phyloP scores from a whole-genome alignment of 2,888 invertebrate species.

The Pollenia angustigena region DNA sequence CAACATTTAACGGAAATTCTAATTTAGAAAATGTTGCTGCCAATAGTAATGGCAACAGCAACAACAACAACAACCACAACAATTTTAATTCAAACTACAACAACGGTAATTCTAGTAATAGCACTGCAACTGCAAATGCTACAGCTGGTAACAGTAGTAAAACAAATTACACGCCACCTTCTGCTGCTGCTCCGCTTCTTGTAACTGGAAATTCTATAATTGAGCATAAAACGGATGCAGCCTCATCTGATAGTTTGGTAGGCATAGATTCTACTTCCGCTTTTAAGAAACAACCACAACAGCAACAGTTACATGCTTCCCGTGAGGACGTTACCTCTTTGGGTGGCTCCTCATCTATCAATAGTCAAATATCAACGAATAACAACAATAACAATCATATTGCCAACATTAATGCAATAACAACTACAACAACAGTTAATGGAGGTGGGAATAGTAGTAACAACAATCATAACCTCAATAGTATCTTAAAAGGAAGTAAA shows the following conservation, averaged over 20 bases:
- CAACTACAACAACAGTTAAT: constrained; percentile 70
- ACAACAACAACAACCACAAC: constrained; percentile 77
- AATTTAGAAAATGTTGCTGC: constrained; percentile 79
- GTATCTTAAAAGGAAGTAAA: constrained; percentile 81
- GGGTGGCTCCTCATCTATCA: constrained; percentile 81
- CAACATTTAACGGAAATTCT: constrained; percentile 83
- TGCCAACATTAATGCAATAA: constrained; percentile 53
- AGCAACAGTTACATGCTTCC: constrained; percentile 78
- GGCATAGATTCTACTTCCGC: constrained; percentile 63
- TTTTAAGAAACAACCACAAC: constrained; percentile 68
- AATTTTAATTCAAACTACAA: constrained; percentile 66
- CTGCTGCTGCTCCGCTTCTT: constrained; percentile 49
- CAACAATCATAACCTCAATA: constrained; percentile 75
- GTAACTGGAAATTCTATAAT: constrained; percentile 52
- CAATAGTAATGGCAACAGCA: constrained; percentile 76
- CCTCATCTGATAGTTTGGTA: constrained; percentile 34
- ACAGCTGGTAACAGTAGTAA: constrained; percentile 46
- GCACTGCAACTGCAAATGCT: constrained; percentile 41
- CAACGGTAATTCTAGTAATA: constrained; percentile 65
- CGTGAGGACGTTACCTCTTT: constrained; percentile 82
- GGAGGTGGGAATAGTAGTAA: constrained; percentile 67
- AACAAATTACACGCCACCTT: constrained; percentile 74
- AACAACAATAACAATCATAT: constrained; percentile 54
- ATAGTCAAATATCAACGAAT: constrained; percentile 79
- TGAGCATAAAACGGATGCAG: constrained; percentile 68